A percentile compares a stretch with the other conserved stretches of the same genome.
Evolutionary conservation across 2,113 vertebrate genomes (phyloP).

Genomic region (Cochlearius cochlearius): DNA sequence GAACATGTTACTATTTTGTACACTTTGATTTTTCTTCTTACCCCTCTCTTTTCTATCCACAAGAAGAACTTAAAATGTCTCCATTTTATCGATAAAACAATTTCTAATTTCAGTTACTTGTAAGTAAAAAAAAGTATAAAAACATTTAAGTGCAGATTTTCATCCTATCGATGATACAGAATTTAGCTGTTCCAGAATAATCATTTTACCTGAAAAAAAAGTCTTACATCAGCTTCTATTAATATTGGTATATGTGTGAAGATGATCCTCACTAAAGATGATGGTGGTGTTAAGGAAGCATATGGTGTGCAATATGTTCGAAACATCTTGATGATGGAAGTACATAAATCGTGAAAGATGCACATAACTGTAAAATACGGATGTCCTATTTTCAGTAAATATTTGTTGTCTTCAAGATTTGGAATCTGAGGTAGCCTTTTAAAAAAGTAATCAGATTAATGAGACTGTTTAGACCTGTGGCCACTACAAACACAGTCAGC

Average conservation of each 20-base stretch:
- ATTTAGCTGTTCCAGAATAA: neutral
- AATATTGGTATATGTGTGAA: neutral
- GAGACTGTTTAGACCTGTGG: neutral
- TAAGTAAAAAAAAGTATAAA: neutral
- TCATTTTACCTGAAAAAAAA: neutral
- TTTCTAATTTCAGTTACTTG: neutral
- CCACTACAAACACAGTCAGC: neutral
- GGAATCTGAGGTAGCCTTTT: neutral
- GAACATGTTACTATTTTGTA: neutral
- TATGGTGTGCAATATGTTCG: slow-evolving; percentile 22
- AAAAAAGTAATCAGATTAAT: neutral
- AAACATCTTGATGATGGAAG: neutral
- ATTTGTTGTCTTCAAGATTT: neutral
- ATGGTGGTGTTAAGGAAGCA: neutral
- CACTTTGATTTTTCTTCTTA: neutral
- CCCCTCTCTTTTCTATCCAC: neutral
- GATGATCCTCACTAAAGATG: neutral
- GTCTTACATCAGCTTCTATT: neutral
- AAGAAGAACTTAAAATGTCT: neutral
- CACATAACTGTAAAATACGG: neutral
- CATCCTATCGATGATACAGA: neutral
- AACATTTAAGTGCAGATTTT: neutral
- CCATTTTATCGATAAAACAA: neutral
- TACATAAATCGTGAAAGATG: neutral
- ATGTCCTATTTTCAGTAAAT: neutral